Conservation (phyloP, 2,113 vertebrate genomes). For the Amazona vittata region DNA sequence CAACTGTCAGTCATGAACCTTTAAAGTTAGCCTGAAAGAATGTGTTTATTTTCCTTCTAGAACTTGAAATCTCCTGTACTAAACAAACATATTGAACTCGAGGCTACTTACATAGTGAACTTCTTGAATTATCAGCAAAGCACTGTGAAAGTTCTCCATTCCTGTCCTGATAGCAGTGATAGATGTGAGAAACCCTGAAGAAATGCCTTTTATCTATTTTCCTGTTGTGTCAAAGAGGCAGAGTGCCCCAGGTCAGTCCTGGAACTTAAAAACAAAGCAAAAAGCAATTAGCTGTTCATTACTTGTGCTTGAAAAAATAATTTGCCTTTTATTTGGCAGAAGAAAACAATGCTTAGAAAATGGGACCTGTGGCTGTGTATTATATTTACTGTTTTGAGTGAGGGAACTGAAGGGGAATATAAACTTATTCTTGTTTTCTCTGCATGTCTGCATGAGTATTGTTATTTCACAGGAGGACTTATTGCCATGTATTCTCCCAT, state of each 20-base stretch:
- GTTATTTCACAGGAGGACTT: not conserved
- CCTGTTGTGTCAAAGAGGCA: not conserved
- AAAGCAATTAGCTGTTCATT: slow-evolving; percentile 9
- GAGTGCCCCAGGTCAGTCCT: not conserved
- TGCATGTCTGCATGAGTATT: not conserved
- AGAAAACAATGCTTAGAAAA: not conserved
- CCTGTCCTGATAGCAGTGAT: slow-evolving; percentile 36
- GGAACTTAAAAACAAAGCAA: not conserved
- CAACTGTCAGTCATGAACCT: not conserved
- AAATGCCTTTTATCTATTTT: slow-evolving; percentile 11
- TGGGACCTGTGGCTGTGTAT: not conserved
- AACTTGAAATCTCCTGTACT: slow-evolving; percentile 1
- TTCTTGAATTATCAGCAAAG: not conserved
- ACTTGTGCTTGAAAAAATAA: not conserved
- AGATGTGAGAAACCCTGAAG: slow-evolving; percentile 17
- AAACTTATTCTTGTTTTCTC: not conserved
- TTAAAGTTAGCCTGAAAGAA: slow-evolving; percentile 20
- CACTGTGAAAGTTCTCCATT: not conserved
- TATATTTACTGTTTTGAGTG: not conserved
- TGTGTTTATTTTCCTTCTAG: slow-evolving; percentile 38
- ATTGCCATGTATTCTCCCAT: not conserved
- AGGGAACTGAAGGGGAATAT: not conserved
- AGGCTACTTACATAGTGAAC: not conserved
- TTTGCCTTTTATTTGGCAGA: not conserved
- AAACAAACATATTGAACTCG: slow-evolving; percentile 2